phyloP scores from a whole-genome alignment of 2,113 vertebrate species.

The Podocnemis expansa region DNA sequence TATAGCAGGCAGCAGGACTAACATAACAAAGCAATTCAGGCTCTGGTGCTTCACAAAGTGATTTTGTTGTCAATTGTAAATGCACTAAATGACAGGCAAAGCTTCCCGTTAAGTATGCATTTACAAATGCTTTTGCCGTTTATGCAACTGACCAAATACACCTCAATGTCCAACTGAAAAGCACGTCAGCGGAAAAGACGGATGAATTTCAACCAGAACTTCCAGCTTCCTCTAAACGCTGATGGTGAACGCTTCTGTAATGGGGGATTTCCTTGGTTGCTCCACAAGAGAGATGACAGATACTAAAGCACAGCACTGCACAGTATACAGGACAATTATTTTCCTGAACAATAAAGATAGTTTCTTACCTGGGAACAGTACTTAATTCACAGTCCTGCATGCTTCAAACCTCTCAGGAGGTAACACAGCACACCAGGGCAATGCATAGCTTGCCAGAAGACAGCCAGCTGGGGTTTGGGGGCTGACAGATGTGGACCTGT shows the following conservation, averaged over 20 bases:
- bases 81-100: background rate
- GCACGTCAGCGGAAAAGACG: too few species aligned
- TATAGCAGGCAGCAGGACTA: background rate
- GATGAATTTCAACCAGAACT: background rate
- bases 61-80: background rate
- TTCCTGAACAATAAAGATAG: background rate
- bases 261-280: background rate
- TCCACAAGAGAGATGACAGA: background rate
- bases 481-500: background rate
- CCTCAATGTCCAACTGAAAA: too few species aligned
- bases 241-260: background rate
- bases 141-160: background rate
- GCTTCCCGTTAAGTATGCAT: background rate
- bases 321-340: background rate
- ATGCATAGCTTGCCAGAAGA: background rate
- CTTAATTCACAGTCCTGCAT: background rate
- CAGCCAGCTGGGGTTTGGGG: background rate
- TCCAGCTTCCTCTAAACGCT: background rate
- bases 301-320: background rate
- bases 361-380: background rate
- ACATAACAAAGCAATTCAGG: background rate
- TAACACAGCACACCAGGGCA: background rate
- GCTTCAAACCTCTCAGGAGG: background rate
- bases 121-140: background rate
- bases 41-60: too few species aligned